Evolutionary conservation across 1,140 invertebrate species (phyloP), one percentile per base, ranked within the genome.

Genomic region (Drosophila aff.): DNA sequence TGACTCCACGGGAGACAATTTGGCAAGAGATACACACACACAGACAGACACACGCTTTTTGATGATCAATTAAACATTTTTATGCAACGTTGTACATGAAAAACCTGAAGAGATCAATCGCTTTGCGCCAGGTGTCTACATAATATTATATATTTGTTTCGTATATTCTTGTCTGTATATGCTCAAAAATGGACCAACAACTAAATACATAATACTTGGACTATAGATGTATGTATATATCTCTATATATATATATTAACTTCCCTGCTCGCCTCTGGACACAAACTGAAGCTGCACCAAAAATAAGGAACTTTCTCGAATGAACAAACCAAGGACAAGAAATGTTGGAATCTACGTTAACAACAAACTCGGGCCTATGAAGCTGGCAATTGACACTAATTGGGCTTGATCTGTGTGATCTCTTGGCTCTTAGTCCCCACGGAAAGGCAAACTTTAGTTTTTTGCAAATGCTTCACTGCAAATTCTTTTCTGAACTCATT

Each of bases 151-250:
- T 46, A 49, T 81, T 69, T 76, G 36, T 52, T 80, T 60, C 66
- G 76, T 82, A 76, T 82, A 76, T 66, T 38, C 21, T 11, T 57
- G 66, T 73, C 61, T 79, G 57, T 80, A 72, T 78, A 62, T 80
- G 72, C 68, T 82, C 59, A 81, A 89, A 82, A 89, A 87, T 87
- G 84, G 84, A 89, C 84, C 84, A 89, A 90, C 85, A 89, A 90
- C 84, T 81, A 87, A 87, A 87, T 90, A 89, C 84, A 90, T 89
- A 90, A 90, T 89, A 90, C 78, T 89, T 82, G 76, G 59, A 89
- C 84, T 89, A 74, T 79, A 79, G 58, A 73, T 66, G 49, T 61
- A 73, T 66, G 49, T 77, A 76, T 83, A 18, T 75, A 47, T 76
- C 43, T 76, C 26, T 72, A 64, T 67, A 52, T 69, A 64, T 65